phyloP scores from a whole-genome alignment of 2,888 invertebrate genomes.

The Bimastos eiseni region DNA sequence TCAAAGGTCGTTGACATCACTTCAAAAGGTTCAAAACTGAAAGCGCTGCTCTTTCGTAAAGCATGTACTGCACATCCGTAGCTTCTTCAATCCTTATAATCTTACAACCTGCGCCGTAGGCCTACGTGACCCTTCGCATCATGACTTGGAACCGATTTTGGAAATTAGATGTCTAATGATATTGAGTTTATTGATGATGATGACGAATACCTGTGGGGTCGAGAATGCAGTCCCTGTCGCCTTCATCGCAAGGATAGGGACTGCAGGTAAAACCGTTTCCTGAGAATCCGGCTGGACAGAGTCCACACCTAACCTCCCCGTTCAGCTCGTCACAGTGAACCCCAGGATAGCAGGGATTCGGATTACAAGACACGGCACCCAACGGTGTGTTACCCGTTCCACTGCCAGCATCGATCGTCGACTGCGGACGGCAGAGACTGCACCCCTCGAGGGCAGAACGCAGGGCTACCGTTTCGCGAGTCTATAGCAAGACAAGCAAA shows the following conservation, averaged over 20 bases:
- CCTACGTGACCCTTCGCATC: no score
- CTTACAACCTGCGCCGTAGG: no score
- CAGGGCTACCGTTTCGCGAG: background rate
- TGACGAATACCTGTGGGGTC: background rate
- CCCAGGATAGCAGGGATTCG: constrained; percentile 53
- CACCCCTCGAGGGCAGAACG: background rate
- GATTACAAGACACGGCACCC: no score
- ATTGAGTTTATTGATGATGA: constrained; percentile 17
- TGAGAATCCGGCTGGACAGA: constrained; percentile 73
- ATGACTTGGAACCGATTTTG: no score
- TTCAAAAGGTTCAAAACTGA: no score
- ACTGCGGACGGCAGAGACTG: background rate
- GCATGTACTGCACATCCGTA: no score
- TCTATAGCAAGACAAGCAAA: background rate
- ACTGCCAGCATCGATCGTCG: background rate
- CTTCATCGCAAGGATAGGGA: background rate
- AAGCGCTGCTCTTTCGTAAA: no score
- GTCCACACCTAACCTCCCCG: constrained; percentile 71
- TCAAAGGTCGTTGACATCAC: no score
- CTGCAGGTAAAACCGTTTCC: constrained; percentile 71
- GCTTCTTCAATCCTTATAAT: no score
- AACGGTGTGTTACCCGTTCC: background rate
- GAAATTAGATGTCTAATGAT: no score
- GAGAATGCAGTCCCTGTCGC: background rate
- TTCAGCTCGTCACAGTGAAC: constrained; percentile 39